A percentile compares a stretch with the other conserved stretches of the same genome.
Evolutionary conservation across 2,888 invertebrate species (phyloP).

Genomic region (Ennomos quercinarius): DNA sequence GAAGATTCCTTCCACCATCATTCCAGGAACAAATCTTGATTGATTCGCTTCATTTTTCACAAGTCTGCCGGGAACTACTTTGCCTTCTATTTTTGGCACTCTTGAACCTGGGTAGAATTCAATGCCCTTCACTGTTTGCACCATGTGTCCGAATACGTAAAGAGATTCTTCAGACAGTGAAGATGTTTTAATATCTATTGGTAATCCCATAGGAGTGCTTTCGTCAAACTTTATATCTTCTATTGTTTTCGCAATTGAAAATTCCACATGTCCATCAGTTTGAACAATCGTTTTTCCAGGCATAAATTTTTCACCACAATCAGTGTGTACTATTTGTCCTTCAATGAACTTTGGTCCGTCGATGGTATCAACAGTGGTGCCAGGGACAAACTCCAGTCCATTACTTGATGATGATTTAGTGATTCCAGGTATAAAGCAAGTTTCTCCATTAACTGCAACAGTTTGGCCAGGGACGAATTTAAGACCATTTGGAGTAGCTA

Average conservation of each 20-base stretch:
- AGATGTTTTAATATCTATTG: slow-evolving; percentile 84
- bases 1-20: slow-evolving; percentile 88
- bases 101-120: slow-evolving; percentile 87
- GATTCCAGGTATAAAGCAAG: slow-evolving; percentile 86
- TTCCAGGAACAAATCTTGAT: slow-evolving; percentile 89
- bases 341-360: slow-evolving; percentile 88
- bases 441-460: slow-evolving; percentile 78
- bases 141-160: slow-evolving; percentile 88
- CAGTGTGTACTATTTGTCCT: slow-evolving; percentile 87
- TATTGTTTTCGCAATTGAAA: slow-evolving; percentile 85
- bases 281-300: slow-evolving; percentile 85
- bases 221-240: slow-evolving; percentile 85
- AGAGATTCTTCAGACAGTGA: slow-evolving; percentile 81
- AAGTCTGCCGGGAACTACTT: slow-evolving; percentile 87
- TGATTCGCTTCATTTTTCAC: slow-evolving; percentile 86
- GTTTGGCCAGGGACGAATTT: slow-evolving; percentile 89
- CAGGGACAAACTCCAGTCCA: slow-evolving; percentile 84
- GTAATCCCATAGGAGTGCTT: slow-evolving; percentile 82
- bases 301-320: slow-evolving; percentile 86
- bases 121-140: slow-evolving; percentile 87
- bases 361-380: slow-evolving; percentile 86
- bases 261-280: slow-evolving; percentile 82
- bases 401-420: slow-evolving; percentile 73
- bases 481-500: slow-evolving; percentile 86
- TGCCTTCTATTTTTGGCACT: slow-evolving; percentile 82